Conservation (phyloP, 2,888 invertebrate genomes). For the Halocaridina rubra region DNA sequence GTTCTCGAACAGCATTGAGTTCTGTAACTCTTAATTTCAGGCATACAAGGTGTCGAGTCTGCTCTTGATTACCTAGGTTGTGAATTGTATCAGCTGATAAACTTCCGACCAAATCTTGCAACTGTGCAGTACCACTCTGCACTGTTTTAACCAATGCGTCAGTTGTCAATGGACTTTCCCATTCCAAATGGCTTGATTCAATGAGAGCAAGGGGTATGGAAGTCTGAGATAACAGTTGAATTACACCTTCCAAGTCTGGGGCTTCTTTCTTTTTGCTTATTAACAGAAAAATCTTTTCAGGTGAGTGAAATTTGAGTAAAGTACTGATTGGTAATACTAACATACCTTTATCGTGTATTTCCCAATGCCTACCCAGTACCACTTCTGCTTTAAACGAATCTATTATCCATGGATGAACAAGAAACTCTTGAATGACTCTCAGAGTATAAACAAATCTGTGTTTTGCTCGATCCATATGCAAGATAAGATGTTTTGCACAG, state of each 20-base stretch:
- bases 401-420: background rate
- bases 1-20: background rate
- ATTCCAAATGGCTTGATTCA: slow-evolving; percentile 47
- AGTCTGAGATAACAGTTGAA: background rate
- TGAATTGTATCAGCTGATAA: slow-evolving; percentile 12
- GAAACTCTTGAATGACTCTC: slow-evolving; percentile 24
- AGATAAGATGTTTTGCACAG: slow-evolving; percentile 35
- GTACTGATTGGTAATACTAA: slow-evolving; percentile 3
- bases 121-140: background rate
- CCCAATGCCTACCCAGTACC: slow-evolving; percentile 37
- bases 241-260: slow-evolving; percentile 18
- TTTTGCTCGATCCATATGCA: slow-evolving; percentile 47
- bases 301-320: background rate
- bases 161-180: background rate
- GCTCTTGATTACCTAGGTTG: background rate
- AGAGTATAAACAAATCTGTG: slow-evolving; percentile 46
- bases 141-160: slow-evolving; percentile 29
- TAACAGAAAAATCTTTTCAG: slow-evolving; percentile 23
- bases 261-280: slow-evolving; percentile 5
- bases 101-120: slow-evolving; percentile 57
- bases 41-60: slow-evolving; percentile 36
- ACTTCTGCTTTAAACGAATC: slow-evolving; percentile 25
- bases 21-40: slow-evolving; percentile 45
- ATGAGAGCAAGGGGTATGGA: slow-evolving; percentile 29
- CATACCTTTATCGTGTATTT: slow-evolving; percentile 35